Percentiles rank a stretch among this genome's conserved stretches.
Evolutionary conservation across 2,113 vertebrate genomes (phyloP).

Genomic region (Cyprinodon variegatus): DNA sequence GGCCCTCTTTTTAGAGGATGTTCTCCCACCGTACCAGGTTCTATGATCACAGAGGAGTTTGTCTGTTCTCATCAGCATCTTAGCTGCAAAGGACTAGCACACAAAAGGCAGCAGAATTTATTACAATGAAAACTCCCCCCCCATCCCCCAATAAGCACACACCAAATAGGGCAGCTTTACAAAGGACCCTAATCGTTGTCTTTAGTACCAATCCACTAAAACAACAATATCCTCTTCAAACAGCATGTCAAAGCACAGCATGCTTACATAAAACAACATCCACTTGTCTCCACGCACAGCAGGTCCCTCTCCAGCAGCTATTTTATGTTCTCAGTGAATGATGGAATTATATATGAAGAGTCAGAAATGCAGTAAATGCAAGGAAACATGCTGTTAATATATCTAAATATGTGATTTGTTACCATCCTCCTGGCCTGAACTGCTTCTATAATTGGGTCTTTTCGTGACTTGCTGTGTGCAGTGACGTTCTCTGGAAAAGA

Average conservation of each 20-base stretch:
- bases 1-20: not conserved
- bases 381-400: not conserved
- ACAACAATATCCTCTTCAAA: not conserved
- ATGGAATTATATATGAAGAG: conserved; percentile 13
- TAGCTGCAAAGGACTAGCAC: not conserved
- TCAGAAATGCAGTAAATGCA: conserved; percentile 17
- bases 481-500: not conserved
- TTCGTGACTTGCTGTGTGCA: not conserved
- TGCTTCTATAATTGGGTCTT: not conserved
- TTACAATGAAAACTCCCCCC: not conserved
- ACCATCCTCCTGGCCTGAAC: not conserved
- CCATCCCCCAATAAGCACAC: not conserved
- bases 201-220: conserved; percentile 10
- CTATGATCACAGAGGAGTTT: not conserved
- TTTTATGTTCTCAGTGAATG: conserved; percentile 5
- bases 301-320: not conserved
- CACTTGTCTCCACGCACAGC: not conserved
- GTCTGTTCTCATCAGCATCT: not conserved
- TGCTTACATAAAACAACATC: conserved; percentile 2
- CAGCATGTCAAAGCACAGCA: not conserved
- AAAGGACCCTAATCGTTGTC: not conserved
- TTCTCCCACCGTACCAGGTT: not conserved
- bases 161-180: not conserved
- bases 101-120: not conserved
- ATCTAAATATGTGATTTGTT: conserved; percentile 20